Base-by-base conservation (phyloP, 2,888 invertebrate species). In the Rhogogaster chlorosoma region DNA sequence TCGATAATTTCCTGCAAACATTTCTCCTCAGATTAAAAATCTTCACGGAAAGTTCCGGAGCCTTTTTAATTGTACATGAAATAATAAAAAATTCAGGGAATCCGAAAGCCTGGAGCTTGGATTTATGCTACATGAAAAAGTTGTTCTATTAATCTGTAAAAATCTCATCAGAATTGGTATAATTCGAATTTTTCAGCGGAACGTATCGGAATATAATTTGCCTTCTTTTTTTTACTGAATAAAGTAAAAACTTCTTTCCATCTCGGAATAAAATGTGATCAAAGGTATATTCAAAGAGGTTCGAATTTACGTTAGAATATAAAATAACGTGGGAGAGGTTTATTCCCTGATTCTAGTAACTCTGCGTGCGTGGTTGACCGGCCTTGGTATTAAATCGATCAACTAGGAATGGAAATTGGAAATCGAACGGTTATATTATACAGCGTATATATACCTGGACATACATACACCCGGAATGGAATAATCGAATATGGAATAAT, bases 321-420 rank as follows among this genome's bases (percentile, higher is more conserved):
- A n/a, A n/a, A 53, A 53, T 53, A 53, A n/a, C 53, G n/a, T 26
- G 26, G 10, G 2, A 10, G 61, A 26, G 61, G 22, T 61, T 61
- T 61, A 53, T 53, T 61, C 10, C 26, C 22, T 26, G 61, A 67
- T 67, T 67, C 67, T 26, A 1, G 18, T 32, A 29, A 32, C 32
- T 32, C 6, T 67, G 32, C 29, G 29, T 67, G 32, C 67, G 67
- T 67, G 61, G 61, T 61, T 61, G 61, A 61, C 61, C 61, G 61
- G 26, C 61, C 61, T 61, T 61, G 26, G 73, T 61, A 80, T 0
- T 0, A 38, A 80, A 80, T 80, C 80, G 80, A 77, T 77, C 9
- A 61, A 80, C 29, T 80, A 38, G 38, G 22, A 61, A 80, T 80
- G 38, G 80, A 61, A 61, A 77, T 77, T 32, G 49, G 29, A 77